phyloP scores from a whole-genome alignment of 2,888 invertebrate genomes.

The Masnerella sp. region DNA sequence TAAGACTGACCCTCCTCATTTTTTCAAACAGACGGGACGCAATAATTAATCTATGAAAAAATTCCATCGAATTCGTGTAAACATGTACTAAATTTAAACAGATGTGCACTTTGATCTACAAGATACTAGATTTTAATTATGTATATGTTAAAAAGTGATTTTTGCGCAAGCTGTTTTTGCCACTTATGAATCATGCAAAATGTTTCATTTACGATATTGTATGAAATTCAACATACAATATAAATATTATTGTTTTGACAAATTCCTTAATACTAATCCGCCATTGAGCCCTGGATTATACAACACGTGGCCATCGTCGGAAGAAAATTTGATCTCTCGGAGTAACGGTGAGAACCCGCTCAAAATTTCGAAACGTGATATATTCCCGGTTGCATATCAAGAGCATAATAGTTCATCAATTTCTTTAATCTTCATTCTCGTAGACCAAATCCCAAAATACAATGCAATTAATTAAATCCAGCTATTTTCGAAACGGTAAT shows the following conservation, averaged over 20 bases:
- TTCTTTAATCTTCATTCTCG: constrained; percentile 2
- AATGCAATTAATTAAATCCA: constrained; percentile 5
- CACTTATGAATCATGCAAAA: no score
- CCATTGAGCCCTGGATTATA: background rate
- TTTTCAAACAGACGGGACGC: constrained; percentile 6
- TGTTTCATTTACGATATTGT: no score
- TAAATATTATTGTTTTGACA: background rate
- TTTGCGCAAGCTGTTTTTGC: no score
- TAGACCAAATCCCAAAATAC: background rate
- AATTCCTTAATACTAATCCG: no score
- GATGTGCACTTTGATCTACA: no score
- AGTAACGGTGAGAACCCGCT: constrained; percentile 32
- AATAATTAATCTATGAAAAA: constrained; percentile 9
- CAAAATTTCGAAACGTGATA: constrained; percentile 25
- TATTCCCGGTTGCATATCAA: constrained; percentile 21
- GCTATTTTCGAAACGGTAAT: constrained; percentile 3
- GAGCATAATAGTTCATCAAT: constrained; percentile 19
- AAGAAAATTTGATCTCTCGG: constrained; percentile 10
- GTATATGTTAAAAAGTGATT: no score
- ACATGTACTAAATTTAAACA: no score
- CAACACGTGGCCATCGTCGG: background rate
- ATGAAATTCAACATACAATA: no score
- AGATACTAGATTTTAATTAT: no score
- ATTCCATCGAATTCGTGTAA: background rate
- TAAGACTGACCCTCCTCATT: constrained; percentile 2